Evolutionary conservation across 2,888 invertebrate species (phyloP), one percentile per base, ranked within the genome.

Genomic region (Athrips mouffetella): DNA sequence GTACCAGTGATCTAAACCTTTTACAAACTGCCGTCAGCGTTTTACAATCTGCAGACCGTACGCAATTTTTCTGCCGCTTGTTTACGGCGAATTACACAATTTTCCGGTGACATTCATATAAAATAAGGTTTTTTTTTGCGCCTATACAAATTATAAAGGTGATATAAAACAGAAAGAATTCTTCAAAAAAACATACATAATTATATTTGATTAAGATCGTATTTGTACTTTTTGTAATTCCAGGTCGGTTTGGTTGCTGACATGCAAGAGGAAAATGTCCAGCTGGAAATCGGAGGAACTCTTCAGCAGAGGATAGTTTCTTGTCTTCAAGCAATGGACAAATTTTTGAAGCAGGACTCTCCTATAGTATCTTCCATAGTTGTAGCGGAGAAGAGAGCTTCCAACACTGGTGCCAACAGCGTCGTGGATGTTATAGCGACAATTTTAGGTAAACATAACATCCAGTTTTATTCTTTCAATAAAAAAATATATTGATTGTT

Each of bases 331-430:
- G 90, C 91, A 6, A 76, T 96, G 37, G 91, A 92, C 57, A 72
- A 67, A 2, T 89, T 97, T 70, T 75, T 97, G 15, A 86, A 86
- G 47, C 91, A 91, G 54, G 90, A 91, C 0, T 70, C 75, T 4
- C 75, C 93, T 0, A 80, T 94, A n/a, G 92, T 94, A 0, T 83
- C 92, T 0, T 93, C 93, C 63, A 93, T 94, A 89, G 93, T 96
- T 0, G 92, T 94, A 0, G 95, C 95, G 0, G 93, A 94, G 63
- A 94, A 94, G 73, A 78, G 87, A 41, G 72, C 79, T 0, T 85
- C 84, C 1, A 78, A 79, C 6, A 76, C 79, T 16, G 87, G 88
- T 6, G 81, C 89, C 25, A 86, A 88, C 42, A 90, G 89, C 60
- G 81, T 92, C 31, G 90, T 94, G 2, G 92, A 92, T 48, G 89